These are phyloP conservation scores for Eupeodes luniger DNA, from an alignment of 2,888 invertebrate genomes.

Conservation along the genomic window DNA sequence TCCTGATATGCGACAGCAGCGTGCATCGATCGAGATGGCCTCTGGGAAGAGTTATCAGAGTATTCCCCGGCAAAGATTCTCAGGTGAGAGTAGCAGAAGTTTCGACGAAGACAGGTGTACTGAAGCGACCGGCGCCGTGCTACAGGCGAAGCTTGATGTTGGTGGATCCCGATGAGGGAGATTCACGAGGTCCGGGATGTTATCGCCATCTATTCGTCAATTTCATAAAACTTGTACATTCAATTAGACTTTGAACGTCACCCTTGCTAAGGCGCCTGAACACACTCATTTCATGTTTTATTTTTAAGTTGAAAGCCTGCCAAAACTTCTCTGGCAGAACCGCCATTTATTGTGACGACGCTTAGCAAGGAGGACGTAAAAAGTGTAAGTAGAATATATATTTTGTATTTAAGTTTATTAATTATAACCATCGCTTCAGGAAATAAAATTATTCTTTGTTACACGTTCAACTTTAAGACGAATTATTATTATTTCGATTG, in stretches of 20 bases:
- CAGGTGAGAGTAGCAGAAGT: slow-evolving; percentile 47
- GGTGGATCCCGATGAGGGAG: background rate
- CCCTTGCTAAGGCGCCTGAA: background rate
- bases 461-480: too few relatives aligned
- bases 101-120: slow-evolving; percentile 14
- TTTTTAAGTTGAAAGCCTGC: background rate
- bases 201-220: too few relatives aligned
- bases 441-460: too few relatives aligned
- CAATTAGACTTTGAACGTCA: too few relatives aligned
- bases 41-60: slow-evolving; percentile 26
- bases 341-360: background rate
- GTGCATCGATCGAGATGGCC: slow-evolving; percentile 49
- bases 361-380: too few relatives aligned
- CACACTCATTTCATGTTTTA: background rate
- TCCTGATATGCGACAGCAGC: slow-evolving; percentile 58
- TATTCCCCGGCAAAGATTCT: slow-evolving; percentile 38
- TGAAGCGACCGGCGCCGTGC: slow-evolving; percentile 46
- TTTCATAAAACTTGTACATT: too few relatives aligned
- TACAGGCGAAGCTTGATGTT: slow-evolving; percentile 42
- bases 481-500: too few relatives aligned
- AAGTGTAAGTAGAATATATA: too few relatives aligned
- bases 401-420: too few relatives aligned
- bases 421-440: too few relatives aligned
- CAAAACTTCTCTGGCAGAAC: background rate
- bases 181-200: slow-evolving; percentile 11